Conservation (phyloP, 2,113 vertebrate genomes). For the Etheostoma cragini region DNA sequence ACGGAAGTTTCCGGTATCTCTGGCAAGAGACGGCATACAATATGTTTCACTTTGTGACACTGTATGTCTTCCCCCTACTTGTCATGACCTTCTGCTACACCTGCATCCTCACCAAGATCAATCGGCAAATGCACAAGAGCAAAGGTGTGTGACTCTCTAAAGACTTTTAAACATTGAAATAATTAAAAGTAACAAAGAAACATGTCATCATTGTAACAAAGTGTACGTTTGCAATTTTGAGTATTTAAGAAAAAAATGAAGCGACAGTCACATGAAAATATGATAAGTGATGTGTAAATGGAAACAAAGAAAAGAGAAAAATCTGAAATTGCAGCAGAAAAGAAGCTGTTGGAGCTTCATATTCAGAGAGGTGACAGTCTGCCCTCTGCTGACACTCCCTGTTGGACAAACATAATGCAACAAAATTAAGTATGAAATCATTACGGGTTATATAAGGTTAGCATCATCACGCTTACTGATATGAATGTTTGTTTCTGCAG, state of each 20-base stretch:
- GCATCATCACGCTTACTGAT: not conserved
- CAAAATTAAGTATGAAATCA: not conserved
- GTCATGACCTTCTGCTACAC: constrained; percentile 89
- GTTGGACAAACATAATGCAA: not conserved
- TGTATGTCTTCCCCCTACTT: constrained; percentile 87
- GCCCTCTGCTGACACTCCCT: not conserved
- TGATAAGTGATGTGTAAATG: not conserved
- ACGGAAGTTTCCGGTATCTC: constrained; percentile 85
- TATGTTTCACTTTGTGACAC: constrained; percentile 91
- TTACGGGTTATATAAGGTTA: not conserved
- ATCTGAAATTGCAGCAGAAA: not conserved
- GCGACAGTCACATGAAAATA: not conserved
- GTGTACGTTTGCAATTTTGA: not conserved
- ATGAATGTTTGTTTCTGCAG: too few species aligned
- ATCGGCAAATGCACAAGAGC: constrained; percentile 85
- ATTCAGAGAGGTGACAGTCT: not conserved
- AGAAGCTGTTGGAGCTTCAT: not conserved
- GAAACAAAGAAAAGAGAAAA: not conserved
- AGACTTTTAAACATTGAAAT: too few species aligned
- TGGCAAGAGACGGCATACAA: constrained; percentile 91
- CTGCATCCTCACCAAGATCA: constrained; percentile 88
- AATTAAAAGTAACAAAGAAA: not conserved
- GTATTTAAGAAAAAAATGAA: not conserved
- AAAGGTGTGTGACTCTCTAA: constrained; percentile 79
- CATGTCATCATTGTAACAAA: not conserved